Evolutionary conservation across 2,797 vertebrate species (phyloP).

Genomic region (Clarias fuscus): DNA sequence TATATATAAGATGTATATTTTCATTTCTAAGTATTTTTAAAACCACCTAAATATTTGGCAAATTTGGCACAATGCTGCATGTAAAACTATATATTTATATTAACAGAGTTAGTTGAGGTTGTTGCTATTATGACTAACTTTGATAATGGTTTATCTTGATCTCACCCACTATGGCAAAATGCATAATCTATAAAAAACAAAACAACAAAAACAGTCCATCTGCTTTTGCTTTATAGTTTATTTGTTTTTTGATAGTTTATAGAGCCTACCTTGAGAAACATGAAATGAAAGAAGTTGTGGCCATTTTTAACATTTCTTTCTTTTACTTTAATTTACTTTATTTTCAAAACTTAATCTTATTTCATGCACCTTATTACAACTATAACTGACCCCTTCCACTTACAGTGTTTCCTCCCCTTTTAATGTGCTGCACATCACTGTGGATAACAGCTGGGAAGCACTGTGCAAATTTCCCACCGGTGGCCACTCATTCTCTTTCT

Average conservation of each 20-base stretch:
- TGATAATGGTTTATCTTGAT: neutral
- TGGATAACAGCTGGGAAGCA: neutral
- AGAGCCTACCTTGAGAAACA: neutral
- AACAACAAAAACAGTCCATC: neutral
- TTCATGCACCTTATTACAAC: neutral
- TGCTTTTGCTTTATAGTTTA: neutral
- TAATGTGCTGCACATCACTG: constrained; percentile 8
- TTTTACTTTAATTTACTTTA: neutral
- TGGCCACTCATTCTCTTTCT: neutral
- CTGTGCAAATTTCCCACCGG: neutral
- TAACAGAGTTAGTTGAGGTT: neutral
- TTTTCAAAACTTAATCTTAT: neutral
- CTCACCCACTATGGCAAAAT: neutral
- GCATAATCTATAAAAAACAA: neutral
- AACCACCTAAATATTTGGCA: neutral
- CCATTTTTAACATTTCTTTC: no score
- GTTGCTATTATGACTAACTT: neutral
- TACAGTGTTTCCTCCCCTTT: neutral
- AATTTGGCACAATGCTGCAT: neutral
- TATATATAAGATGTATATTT: neutral
- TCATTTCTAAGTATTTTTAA: neutral
- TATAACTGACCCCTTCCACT: neutral
- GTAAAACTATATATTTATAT: neutral
- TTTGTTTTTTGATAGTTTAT: neutral
- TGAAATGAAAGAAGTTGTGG: neutral